These are phyloP conservation scores for Apotomis betuletana DNA, from an alignment of 2,888 invertebrate genomes.

Conservation along the genomic window DNA sequence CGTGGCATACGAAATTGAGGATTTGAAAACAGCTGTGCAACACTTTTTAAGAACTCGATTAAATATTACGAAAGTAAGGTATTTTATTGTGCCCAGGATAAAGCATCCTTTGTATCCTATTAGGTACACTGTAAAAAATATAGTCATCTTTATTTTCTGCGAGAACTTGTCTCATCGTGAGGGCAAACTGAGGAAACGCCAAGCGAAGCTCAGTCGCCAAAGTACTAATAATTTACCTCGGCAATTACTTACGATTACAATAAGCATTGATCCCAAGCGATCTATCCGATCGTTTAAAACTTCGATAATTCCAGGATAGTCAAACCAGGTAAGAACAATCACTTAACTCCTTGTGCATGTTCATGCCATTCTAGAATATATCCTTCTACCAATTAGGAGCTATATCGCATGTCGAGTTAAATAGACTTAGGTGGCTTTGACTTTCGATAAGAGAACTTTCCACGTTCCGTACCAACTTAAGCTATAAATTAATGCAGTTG, in stretches of 20 bases:
- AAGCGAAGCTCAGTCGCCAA: too few relatives aligned
- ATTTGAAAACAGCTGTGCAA: too few relatives aligned
- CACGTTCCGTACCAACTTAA: constrained; percentile 4
- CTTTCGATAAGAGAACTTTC: neutral
- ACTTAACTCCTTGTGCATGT: neutral
- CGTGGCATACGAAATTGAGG: too few relatives aligned
- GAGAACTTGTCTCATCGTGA: too few relatives aligned
- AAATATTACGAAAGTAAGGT: too few relatives aligned
- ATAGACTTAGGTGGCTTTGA: neutral
- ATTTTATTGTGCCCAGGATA: too few relatives aligned
- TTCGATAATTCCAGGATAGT: constrained; percentile 9
- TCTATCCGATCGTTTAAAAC: constrained; percentile 24
- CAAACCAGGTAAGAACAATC: neutral
- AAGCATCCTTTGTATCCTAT: too few relatives aligned
- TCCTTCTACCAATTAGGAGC: neutral
- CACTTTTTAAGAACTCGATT: too few relatives aligned
- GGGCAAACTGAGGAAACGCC: too few relatives aligned
- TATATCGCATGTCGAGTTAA: neutral
- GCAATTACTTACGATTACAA: neutral
- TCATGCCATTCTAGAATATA: neutral
- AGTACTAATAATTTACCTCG: too few relatives aligned
- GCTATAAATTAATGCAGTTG: constrained; percentile 32
- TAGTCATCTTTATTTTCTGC: too few relatives aligned
- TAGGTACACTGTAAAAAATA: too few relatives aligned
- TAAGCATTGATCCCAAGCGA: constrained; percentile 4